Evolutionary conservation across 1,140 invertebrate species (phyloP).

Genomic region (Brachionus asplanchnoidis): DNA sequence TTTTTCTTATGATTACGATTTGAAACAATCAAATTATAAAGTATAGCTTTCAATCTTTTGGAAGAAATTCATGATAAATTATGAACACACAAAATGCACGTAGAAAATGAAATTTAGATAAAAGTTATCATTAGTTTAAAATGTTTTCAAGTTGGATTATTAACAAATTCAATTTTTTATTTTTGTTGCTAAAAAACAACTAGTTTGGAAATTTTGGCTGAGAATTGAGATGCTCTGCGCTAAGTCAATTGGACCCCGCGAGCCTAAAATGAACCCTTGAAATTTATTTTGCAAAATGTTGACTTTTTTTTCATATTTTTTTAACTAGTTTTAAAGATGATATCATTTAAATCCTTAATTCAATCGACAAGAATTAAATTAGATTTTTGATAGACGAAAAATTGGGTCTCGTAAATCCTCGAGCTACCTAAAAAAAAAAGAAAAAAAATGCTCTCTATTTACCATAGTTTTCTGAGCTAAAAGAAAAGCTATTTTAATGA

Average conservation of each 20-base stretch:
- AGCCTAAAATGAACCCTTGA: neutral
- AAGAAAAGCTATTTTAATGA: neutral
- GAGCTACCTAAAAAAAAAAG: neutral
- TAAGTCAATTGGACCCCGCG: neutral
- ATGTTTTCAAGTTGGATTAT: neutral
- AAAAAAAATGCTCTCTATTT: neutral
- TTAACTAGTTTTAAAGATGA: no score
- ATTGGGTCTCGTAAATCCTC: neutral
- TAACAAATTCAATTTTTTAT: neutral
- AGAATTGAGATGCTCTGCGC: neutral
- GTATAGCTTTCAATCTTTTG: neutral
- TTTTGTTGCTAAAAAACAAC: neutral
- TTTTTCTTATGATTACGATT: neutral
- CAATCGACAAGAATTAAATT: neutral
- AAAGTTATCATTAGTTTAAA: neutral
- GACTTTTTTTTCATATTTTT: neutral
- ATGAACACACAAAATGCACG: neutral
- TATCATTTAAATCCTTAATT: neutral
- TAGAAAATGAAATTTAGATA: neutral
- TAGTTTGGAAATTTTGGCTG: neutral
- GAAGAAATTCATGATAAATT: neutral
- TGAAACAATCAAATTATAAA: conserved; percentile 1
- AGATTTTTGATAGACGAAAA: neutral
- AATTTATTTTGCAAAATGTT: neutral
- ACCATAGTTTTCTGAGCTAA: neutral